Evolutionary conservation across 2,888 invertebrate species (phyloP).

Genomic region (Limnephilus lunatus): DNA sequence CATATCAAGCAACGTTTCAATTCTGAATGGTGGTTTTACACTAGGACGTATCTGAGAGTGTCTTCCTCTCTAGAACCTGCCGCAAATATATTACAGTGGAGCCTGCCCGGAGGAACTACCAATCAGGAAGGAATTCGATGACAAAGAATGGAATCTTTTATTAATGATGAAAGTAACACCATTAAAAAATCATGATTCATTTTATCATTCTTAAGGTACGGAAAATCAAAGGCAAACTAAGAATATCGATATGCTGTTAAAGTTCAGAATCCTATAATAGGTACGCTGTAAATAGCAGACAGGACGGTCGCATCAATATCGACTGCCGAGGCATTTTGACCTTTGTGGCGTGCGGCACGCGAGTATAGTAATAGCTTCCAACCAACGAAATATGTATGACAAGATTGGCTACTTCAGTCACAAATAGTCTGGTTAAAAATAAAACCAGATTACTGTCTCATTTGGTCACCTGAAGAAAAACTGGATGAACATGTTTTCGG

Average conservation of each 20-base stretch:
- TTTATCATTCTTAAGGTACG: not conserved
- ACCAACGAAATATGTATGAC: not conserved
- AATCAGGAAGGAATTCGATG: too few relatives aligned
- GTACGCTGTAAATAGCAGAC: conserved; percentile 15
- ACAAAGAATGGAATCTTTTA: not conserved
- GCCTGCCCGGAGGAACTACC: too few relatives aligned
- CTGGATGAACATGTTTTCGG: too few relatives aligned
- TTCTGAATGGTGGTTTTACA: too few relatives aligned
- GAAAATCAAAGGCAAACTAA: not conserved
- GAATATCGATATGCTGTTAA: not conserved
- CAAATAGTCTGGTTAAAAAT: not conserved
- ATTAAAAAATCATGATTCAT: not conserved
- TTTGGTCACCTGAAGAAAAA: too few relatives aligned
- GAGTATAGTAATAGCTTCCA: conserved; percentile 14
- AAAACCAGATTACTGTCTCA: too few relatives aligned
- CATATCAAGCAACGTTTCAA: too few relatives aligned
- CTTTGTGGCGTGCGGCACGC: conserved; percentile 42
- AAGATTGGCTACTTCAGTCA: not conserved
- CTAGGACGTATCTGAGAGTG: too few relatives aligned
- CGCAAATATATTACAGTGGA: too few relatives aligned
- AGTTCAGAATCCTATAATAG: conserved; percentile 25
- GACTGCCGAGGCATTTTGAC: conserved; percentile 27
- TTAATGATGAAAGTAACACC: not conserved
- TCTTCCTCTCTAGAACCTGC: too few relatives aligned
- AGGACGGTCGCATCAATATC: conserved; percentile 25